Conservation (phyloP, 2,888 invertebrate species). For the Lasioglossum morio region DNA sequence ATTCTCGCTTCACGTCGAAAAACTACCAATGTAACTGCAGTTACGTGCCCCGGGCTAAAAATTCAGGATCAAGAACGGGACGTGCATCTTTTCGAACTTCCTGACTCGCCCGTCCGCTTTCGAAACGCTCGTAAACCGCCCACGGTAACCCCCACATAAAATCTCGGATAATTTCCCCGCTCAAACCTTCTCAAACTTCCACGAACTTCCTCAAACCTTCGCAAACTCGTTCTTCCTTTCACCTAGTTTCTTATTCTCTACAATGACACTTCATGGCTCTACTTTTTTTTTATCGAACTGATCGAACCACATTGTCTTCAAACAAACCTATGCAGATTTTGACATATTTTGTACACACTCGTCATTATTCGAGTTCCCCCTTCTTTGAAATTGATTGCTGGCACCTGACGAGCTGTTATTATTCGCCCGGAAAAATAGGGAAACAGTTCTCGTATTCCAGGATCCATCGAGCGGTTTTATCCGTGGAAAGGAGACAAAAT, state of each 20-base stretch:
- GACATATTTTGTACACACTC: not conserved
- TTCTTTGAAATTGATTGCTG: not conserved
- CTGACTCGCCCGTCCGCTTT: not conserved
- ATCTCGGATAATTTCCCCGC: not conserved
- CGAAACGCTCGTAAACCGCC: not conserved
- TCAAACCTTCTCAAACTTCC: not conserved
- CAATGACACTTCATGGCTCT: not conserved
- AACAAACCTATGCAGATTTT: not conserved
- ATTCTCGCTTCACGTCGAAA: conserved; percentile 2
- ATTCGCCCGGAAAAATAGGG: not conserved
- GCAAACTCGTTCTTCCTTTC: not conserved
- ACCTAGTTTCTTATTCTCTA: not conserved
- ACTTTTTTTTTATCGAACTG: not conserved
- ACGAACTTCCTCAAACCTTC: not conserved
- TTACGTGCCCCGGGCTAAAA: not conserved
- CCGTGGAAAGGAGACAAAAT: not conserved
- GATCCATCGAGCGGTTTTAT: not conserved
- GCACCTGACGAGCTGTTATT: not conserved
- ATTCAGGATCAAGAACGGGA: not conserved
- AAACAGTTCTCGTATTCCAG: not conserved
- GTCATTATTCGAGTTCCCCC: not conserved
- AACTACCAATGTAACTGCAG: conserved; percentile 6
- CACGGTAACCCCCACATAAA: not conserved
- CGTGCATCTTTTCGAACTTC: not conserved
- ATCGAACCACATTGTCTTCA: not conserved